phyloP scores from a whole-genome alignment of 2,113 vertebrate genomes.

The Eudyptes chrysolophus region DNA sequence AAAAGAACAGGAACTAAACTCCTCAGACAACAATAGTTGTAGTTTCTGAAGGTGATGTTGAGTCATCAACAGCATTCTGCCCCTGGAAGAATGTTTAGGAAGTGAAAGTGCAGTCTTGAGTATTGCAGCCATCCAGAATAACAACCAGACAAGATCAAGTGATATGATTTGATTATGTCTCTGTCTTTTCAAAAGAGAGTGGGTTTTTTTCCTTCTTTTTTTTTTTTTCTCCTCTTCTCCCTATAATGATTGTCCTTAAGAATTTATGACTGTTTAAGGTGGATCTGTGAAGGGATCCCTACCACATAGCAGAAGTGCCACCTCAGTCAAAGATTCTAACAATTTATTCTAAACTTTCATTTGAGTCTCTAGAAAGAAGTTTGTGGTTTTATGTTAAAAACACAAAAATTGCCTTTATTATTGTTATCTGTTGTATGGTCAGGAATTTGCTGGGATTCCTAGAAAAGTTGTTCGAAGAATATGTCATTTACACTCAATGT shows the following conservation, averaged over 20 bases:
- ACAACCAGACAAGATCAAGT: slow-evolving; percentile 40
- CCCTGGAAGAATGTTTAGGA: slow-evolving; percentile 42
- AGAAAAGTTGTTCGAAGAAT: background rate
- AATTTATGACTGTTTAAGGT: background rate
- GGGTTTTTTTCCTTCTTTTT: background rate
- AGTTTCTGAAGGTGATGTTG: slow-evolving; percentile 48
- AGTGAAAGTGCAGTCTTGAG: slow-evolving; percentile 62
- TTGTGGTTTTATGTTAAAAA: background rate
- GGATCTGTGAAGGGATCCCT: background rate
- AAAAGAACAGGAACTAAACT: slow-evolving; percentile 52
- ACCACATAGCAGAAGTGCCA: background rate
- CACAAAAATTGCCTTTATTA: background rate
- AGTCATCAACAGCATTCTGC: slow-evolving; percentile 38
- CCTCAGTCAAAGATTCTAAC: background rate
- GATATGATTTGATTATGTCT: slow-evolving; percentile 6
- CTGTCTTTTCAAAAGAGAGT: background rate
- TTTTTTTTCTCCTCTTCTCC: background rate
- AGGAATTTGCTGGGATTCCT: background rate
- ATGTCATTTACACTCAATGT: background rate
- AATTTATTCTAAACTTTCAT: background rate
- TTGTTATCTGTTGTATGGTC: background rate
- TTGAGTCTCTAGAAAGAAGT: background rate
- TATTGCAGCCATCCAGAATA: slow-evolving; percentile 12
- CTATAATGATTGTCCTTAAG: background rate
- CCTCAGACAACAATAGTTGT: background rate